phyloP scores from a whole-genome alignment of 92 coral and sea anemone species.

The Zoanthus sansibaricus region DNA sequence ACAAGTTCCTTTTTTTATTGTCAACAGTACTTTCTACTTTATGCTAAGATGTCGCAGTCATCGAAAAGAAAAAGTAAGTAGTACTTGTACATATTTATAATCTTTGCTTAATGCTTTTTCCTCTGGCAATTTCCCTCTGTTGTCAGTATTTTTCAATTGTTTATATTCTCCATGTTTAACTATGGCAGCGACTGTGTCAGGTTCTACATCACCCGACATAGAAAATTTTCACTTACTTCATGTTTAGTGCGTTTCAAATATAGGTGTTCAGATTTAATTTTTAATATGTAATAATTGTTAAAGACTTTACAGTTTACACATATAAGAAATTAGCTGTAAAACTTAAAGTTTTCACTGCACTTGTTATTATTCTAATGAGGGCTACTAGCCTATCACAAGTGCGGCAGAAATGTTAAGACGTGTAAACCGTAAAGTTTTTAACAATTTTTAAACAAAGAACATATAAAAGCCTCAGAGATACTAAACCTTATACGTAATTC shows the following conservation, averaged over 20 bases:
- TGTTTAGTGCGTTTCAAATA: slow-evolving; percentile 20
- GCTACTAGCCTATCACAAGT: too few relatives aligned
- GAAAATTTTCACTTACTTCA: slow-evolving; percentile 14
- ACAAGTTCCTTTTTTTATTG: slow-evolving; percentile 22
- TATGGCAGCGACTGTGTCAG: slow-evolving; percentile 16
- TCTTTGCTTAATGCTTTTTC: slow-evolving; percentile 14
- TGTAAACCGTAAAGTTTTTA: too few relatives aligned
- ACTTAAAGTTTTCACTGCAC: too few relatives aligned
- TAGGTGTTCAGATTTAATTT: slow-evolving; percentile 9
- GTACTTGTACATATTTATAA: slow-evolving; percentile 9
- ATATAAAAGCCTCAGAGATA: too few relatives aligned
- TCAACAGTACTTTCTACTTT: slow-evolving; percentile 12
- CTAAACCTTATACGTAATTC: too few relatives aligned
- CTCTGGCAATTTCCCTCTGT: slow-evolving; percentile 25
- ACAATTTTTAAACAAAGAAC: too few relatives aligned
- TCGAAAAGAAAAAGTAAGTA: slow-evolving; percentile 21
- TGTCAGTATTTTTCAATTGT: slow-evolving; percentile 25
- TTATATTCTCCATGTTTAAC: slow-evolving; percentile 20
- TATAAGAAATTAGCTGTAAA: too few relatives aligned
- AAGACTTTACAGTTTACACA: too few relatives aligned
- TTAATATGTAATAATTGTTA: too few relatives aligned
- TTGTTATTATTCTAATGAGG: too few relatives aligned
- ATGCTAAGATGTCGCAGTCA: too few relatives aligned
- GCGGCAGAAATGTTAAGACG: too few relatives aligned
- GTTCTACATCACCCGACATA: slow-evolving; percentile 21